These are phyloP conservation scores for Apocrypta bakeri DNA, from an alignment of 1,140 invertebrate species.

Conservation along the genomic window DNA sequence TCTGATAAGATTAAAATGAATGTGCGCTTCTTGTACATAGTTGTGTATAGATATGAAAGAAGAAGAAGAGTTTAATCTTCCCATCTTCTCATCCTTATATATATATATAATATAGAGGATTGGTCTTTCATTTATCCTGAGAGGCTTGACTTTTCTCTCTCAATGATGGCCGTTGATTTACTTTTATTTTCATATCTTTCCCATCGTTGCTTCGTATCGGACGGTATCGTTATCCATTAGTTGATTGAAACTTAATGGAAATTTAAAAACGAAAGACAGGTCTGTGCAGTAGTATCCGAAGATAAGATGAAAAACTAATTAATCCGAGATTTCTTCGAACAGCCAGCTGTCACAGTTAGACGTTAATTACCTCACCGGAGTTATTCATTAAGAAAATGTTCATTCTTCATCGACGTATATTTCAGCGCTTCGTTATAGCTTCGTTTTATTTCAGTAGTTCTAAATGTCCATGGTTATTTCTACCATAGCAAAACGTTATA, in stretches of 20 bases:
- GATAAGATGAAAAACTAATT: constrained; percentile 32
- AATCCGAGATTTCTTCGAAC: constrained; percentile 15
- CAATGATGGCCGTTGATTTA: neutral
- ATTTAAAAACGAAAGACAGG: neutral
- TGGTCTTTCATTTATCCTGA: constrained; percentile 32
- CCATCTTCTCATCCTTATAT: neutral
- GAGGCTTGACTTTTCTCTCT: neutral
- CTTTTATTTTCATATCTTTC: neutral
- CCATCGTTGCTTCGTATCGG: neutral
- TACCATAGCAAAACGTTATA: too few relatives aligned
- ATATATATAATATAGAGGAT: neutral
- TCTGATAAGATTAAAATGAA: too few relatives aligned
- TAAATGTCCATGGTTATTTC: too few relatives aligned
- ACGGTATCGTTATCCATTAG: constrained; percentile 42
- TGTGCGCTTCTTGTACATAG: too few relatives aligned
- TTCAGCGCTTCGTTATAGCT: too few relatives aligned
- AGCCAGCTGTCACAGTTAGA: neutral
- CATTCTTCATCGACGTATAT: neutral
- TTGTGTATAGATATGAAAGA: too few relatives aligned
- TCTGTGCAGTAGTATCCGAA: neutral
- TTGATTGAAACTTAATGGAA: constrained; percentile 36
- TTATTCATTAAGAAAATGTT: neutral
- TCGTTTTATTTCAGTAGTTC: too few relatives aligned
- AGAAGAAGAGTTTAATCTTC: too few relatives aligned
- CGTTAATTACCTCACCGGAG: neutral